These are phyloP conservation scores for Lasioglossum oenotherae DNA, from an alignment of 2,888 invertebrate genomes.

Conservation along the genomic window DNA sequence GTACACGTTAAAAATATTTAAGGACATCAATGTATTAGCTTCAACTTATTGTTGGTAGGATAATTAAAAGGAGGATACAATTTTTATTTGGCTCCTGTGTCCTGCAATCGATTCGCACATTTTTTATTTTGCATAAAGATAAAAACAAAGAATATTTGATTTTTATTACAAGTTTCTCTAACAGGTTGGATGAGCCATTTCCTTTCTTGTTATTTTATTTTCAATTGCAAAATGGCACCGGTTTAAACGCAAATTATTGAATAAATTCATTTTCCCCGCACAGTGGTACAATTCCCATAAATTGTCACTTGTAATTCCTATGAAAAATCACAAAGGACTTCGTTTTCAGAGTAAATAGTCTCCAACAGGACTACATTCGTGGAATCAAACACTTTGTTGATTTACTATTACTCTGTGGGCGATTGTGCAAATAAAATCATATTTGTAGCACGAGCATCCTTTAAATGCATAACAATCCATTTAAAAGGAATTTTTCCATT, in stretches of 20 bases:
- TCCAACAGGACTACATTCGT: too few relatives aligned
- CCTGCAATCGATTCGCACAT: too few relatives aligned
- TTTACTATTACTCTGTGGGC: neutral
- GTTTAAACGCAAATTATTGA: neutral
- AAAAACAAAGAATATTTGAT: neutral
- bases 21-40: too few relatives aligned
- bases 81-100: too few relatives aligned
- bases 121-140: too few relatives aligned
- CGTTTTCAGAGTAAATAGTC: neutral
- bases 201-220: neutral
- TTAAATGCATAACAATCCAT: neutral
- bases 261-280: neutral
- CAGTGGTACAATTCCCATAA: neutral
- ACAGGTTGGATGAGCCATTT: neutral
- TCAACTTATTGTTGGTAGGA: too few relatives aligned
- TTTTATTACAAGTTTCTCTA: neutral
- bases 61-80: too few relatives aligned
- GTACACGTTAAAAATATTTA: too few relatives aligned
- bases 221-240: neutral
- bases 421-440: neutral
- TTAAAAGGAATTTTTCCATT: neutral
- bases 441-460: neutral
- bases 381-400: too few relatives aligned
- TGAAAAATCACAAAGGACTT: neutral
- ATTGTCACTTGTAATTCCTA: too few relatives aligned